Percentiles rank a stretch among this genome's conserved stretches.
phyloP scores from a whole-genome alignment of 2,888 invertebrate genomes.

The Chrysina gloriosa region DNA sequence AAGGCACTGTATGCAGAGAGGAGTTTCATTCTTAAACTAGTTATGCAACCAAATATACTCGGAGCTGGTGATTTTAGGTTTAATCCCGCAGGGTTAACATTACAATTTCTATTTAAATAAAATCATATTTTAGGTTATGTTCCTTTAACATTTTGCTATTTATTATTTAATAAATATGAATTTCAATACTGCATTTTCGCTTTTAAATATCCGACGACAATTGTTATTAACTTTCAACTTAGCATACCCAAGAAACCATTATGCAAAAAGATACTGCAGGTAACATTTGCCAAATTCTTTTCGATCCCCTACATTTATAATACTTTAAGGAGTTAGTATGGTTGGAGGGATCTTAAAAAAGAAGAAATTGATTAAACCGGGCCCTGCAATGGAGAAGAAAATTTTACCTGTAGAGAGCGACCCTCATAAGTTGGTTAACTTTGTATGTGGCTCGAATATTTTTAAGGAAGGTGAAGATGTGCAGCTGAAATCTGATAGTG shows the following conservation, averaged over 20 bases:
- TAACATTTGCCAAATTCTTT: conserved; percentile 15
- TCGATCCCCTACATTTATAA: neutral
- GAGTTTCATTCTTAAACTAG: neutral
- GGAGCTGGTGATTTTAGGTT: too few species aligned
- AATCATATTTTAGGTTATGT: conserved; percentile 2
- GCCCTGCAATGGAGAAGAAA: conserved; percentile 75
- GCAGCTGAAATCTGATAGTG: conserved; percentile 77
- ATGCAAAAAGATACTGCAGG: conserved; percentile 47
- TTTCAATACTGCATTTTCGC: conserved; percentile 10
- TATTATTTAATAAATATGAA: conserved; percentile 12
- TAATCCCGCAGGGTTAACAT: too few species aligned
- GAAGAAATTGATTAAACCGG: conserved; percentile 73
- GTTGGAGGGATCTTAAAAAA: conserved; percentile 66
- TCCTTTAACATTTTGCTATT: neutral
- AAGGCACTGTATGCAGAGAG: too few species aligned
- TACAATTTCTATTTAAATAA: too few species aligned
- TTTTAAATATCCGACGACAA: conserved; percentile 29
- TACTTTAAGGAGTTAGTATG: conserved; percentile 60
- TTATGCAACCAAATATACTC: neutral
- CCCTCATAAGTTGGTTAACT: conserved; percentile 77
- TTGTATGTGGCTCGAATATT: conserved; percentile 89
- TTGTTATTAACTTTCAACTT: conserved; percentile 16
- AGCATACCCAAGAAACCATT: conserved; percentile 37
- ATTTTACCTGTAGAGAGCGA: conserved; percentile 88
- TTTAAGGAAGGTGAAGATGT: conserved; percentile 84